A percentile compares a stretch with the other conserved stretches of the same genome.
These are phyloP conservation scores for Papilio gigon DNA, from an alignment of 2,888 invertebrate genomes.

Conservation along the genomic window DNA sequence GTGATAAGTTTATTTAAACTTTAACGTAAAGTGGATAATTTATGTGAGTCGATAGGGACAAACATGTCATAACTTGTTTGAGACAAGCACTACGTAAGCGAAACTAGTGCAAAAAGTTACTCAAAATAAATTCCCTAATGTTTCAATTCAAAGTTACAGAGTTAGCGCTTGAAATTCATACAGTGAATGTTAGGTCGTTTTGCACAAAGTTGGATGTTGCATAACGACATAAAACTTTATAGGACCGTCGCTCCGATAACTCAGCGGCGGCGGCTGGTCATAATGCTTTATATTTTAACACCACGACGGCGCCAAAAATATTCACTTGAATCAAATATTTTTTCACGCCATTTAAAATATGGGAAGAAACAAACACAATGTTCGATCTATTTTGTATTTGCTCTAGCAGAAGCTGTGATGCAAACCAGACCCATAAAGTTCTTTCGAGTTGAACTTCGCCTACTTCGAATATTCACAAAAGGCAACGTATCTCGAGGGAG, in stretches of 20 bases:
- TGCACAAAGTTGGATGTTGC: slow-evolving; percentile 17
- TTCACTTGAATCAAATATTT: slow-evolving; percentile 11
- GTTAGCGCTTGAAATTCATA: slow-evolving; percentile 20
- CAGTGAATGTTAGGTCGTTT: slow-evolving; percentile 19
- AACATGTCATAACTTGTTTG: slow-evolving; percentile 20
- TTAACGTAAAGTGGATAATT: slow-evolving; percentile 22
- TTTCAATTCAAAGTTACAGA: slow-evolving; percentile 19
- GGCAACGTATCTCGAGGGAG: slow-evolving; percentile 61
- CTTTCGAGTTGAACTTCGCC: slow-evolving; percentile 6
- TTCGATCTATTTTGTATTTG: slow-evolving; percentile 13
- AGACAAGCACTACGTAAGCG: slow-evolving; percentile 12
- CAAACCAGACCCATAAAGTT: slow-evolving; percentile 33
- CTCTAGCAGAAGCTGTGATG: slow-evolving; percentile 17
- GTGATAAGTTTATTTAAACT: slow-evolving; percentile 40
- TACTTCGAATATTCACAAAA: slow-evolving; percentile 48
- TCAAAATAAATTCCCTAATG: slow-evolving; percentile 22
- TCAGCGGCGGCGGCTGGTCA: slow-evolving; percentile 72
- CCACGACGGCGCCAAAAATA: slow-evolving; percentile 49
- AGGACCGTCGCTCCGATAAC: slow-evolving; percentile 76
- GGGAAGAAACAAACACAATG: not conserved
- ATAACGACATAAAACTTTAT: slow-evolving; percentile 63
- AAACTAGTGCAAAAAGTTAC: slow-evolving; percentile 9
- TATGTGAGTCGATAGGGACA: slow-evolving; percentile 7
- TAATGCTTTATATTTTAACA: slow-evolving; percentile 75
- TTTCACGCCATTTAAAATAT: not conserved